Percentiles rank a stretch among this genome's conserved stretches.
phyloP scores from a whole-genome alignment of 2,797 vertebrate species.

The Rhinophrynus dorsalis region DNA sequence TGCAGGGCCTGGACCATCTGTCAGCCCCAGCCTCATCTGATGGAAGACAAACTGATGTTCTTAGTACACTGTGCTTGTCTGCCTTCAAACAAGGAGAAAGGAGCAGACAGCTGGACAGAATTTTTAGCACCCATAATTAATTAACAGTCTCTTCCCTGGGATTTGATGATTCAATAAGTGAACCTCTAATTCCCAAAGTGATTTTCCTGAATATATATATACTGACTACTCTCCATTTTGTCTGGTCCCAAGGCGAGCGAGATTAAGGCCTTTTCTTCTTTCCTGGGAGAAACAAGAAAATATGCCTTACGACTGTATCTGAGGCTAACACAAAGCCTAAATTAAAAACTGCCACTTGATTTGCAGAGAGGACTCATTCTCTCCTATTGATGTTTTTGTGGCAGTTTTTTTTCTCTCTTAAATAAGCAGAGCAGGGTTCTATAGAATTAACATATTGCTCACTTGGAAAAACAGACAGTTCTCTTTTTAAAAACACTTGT shows the following conservation, averaged over 20 bases:
- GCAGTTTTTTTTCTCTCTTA: conserved; percentile 54
- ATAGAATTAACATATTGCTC: conserved; percentile 66
- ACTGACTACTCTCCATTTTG: conserved; percentile 53
- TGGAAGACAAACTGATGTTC: not conserved
- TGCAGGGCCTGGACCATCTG: conserved; percentile 57
- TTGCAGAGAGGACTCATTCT: conserved; percentile 56
- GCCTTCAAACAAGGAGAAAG: conserved; percentile 57
- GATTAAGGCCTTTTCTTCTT: conserved; percentile 58
- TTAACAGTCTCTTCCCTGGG: conserved; percentile 75
- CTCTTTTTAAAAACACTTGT: conserved; percentile 68
- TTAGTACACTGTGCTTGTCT: conserved; percentile 52
- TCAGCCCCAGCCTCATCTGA: conserved; percentile 61
- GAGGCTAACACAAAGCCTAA: conserved; percentile 57
- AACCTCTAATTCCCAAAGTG: conserved; percentile 69
- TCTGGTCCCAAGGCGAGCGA: conserved; percentile 59
- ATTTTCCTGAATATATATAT: conserved; percentile 62
- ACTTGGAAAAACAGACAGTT: conserved; percentile 63
- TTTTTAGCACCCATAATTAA: conserved; percentile 81
- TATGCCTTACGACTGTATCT: conserved; percentile 65
- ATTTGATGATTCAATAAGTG: conserved; percentile 79
- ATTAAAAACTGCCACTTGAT: conserved; percentile 65
- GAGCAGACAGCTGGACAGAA: conserved; percentile 74
- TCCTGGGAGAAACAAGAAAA: conserved; percentile 55
- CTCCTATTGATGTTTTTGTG: conserved; percentile 58
- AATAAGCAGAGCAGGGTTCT: conserved; percentile 54